Base-by-base conservation (phyloP, 1,140 invertebrate species). In the Monomorium pharaonis region DNA sequence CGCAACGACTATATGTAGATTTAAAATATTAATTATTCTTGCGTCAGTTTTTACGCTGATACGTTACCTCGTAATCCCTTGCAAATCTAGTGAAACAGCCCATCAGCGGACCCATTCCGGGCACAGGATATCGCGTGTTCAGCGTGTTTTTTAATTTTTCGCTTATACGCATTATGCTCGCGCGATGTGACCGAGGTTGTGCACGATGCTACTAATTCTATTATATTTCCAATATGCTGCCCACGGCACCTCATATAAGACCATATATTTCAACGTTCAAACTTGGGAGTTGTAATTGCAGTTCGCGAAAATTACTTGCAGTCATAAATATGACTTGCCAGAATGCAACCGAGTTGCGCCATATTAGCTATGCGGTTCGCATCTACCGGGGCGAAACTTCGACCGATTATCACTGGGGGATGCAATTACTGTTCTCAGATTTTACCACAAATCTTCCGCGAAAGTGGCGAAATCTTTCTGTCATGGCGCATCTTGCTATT, bases 201-300 rank as follows among this genome's bases (percentile, higher is more conserved):
- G 75, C 60, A 49, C 49, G 63, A 81, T 42, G 24, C 42, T 81
- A 70, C 67, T 83, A 74, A 83, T 74, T 27, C 67, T 70, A 83
- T 83, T 77, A 84, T 76, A 84, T 33, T 84, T 84, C 81, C 81
- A 76, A 84, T 84, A 84, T 51, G 72, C n/a, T n/a, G n/a, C n/a
- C n/a, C n/a, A n/a, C n/a, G 44, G 37, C 67, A 44, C 56, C 49
- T 83, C 67, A 24, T 74, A 83, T 74, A 83, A 83, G 67, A 54
- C 67, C 54, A 33, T 67, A 83, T 83, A 72, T 83, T 72, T 83
- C 78, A 83, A 74, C 67, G 67, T 58, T 83, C 67, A 47, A 83
- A 83, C 78, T 83, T 83, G 78, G 67, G n/a, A 51, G 72, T 65
- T 77, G 56, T 84, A 84, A 84, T 84, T 77, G 60, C 69, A 77